phyloP scores from a whole-genome alignment of 1,140 invertebrate species.

The Hetaerina americana region DNA sequence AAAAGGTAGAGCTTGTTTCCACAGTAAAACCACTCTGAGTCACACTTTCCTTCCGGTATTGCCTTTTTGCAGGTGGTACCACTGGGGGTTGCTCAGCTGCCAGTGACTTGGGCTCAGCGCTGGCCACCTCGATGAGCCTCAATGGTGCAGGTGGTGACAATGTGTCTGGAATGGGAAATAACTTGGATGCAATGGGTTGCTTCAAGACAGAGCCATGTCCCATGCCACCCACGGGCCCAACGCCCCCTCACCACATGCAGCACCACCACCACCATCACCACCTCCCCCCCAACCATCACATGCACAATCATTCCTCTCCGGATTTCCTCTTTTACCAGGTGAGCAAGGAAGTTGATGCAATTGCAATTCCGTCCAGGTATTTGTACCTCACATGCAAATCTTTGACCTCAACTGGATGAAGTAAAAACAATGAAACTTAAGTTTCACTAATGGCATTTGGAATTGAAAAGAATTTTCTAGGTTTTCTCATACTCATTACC shows the following conservation, averaged over 20 bases:
- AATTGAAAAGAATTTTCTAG: too few relatives aligned
- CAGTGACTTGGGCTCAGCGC: slow-evolving; percentile 56
- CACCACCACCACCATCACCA: background rate
- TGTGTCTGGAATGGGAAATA: background rate
- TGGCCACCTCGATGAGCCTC: slow-evolving; percentile 65
- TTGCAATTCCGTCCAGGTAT: too few relatives aligned
- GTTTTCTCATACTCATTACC: too few relatives aligned
- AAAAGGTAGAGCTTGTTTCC: too few relatives aligned
- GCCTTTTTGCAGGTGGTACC: background rate
- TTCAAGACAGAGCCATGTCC: slow-evolving; percentile 8
- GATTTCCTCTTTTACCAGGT: background rate
- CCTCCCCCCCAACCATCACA: background rate
- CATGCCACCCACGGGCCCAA: slow-evolving; percentile 15
- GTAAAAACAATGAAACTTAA: too few relatives aligned
- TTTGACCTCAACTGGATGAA: too few relatives aligned
- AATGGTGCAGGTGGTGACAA: slow-evolving; percentile 30
- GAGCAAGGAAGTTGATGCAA: background rate
- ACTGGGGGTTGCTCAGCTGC: slow-evolving; percentile 26
- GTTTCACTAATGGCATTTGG: too few relatives aligned
- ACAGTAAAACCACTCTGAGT: too few relatives aligned
- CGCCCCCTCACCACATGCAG: slow-evolving; percentile 13
- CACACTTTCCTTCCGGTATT: too few relatives aligned
- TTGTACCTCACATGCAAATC: too few relatives aligned
- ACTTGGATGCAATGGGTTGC: background rate
- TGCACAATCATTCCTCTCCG: background rate